Evolutionary conservation across 1,140 invertebrate genomes (phyloP).

Genomic region (Neuroterus valhalla): DNA sequence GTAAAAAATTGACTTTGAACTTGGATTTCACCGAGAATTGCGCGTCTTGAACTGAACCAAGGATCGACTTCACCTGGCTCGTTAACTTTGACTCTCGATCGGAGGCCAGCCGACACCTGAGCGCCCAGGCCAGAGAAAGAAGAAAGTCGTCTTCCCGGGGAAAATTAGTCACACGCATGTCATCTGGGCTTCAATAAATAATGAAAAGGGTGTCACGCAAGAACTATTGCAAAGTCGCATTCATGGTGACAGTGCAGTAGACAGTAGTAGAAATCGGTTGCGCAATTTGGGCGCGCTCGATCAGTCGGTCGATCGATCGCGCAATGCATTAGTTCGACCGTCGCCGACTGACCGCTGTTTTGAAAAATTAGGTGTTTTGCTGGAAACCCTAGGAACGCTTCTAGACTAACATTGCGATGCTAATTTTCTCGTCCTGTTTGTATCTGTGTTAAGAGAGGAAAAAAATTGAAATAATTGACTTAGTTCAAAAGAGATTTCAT

Average conservation of each 20-base stretch:
- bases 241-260: constrained; percentile 22
- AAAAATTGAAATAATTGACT: too few species aligned
- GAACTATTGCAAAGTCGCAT: constrained; percentile 10
- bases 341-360: constrained; percentile 5
- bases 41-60: not conserved
- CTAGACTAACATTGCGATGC: not conserved
- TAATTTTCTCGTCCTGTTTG: not conserved
- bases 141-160: constrained; percentile 18
- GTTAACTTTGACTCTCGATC: constrained; percentile 15
- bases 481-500: too few species aligned
- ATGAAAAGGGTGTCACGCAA: constrained; percentile 10
- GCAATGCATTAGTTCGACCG: constrained; percentile 27
- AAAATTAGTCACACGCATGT: constrained; percentile 11
- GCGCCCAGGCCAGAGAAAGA: constrained; percentile 9
- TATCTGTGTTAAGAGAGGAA: too few species aligned
- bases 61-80: constrained; percentile 2
- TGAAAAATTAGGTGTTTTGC: not conserved
- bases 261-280: constrained; percentile 49
- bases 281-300: constrained; percentile 40
- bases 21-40: not conserved
- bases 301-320: constrained; percentile 13
- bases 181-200: not conserved
- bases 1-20: not conserved
- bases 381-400: not conserved
- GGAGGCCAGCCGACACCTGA: constrained; percentile 7